phyloP scores from a whole-genome alignment of 2,113 vertebrate species.

The Xiphophorus couchianus region DNA sequence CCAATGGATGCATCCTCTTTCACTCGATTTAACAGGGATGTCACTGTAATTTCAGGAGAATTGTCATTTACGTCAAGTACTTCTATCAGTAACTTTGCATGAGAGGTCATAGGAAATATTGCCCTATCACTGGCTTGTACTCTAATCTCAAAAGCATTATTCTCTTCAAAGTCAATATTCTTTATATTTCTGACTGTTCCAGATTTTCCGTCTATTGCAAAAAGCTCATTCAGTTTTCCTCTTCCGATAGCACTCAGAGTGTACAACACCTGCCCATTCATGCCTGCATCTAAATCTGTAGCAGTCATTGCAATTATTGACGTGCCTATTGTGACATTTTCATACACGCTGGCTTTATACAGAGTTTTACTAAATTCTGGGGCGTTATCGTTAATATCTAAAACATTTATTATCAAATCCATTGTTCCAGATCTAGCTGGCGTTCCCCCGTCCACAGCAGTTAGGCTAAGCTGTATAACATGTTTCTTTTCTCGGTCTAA shows the following conservation, averaged over 20 bases:
- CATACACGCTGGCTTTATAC: slow-evolving; percentile 79
- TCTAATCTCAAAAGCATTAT: slow-evolving; percentile 50
- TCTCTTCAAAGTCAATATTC: slow-evolving; percentile 76
- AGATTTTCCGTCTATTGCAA: slow-evolving; percentile 65
- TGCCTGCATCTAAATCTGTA: slow-evolving; percentile 85
- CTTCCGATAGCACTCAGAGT: slow-evolving; percentile 76
- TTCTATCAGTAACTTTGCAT: slow-evolving; percentile 84
- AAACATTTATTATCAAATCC: slow-evolving; percentile 69
- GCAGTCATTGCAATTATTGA: slow-evolving; percentile 83
- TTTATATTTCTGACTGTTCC: slow-evolving; percentile 60
- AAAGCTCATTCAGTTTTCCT: slow-evolving; percentile 77
- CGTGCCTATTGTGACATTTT: slow-evolving; percentile 79
- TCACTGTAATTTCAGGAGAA: slow-evolving; percentile 81
- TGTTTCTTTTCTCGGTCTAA: slow-evolving; percentile 86
- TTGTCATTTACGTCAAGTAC: slow-evolving; percentile 88
- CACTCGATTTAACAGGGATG: slow-evolving; percentile 78
- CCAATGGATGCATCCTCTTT: slow-evolving; percentile 80
- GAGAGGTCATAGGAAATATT: slow-evolving; percentile 26
- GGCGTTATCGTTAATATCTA: slow-evolving; percentile 85
- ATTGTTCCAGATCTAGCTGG: slow-evolving; percentile 75
- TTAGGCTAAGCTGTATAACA: slow-evolving; percentile 78
- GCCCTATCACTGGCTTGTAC: slow-evolving; percentile 57
- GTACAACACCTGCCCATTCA: slow-evolving; percentile 82
- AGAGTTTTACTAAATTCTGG: slow-evolving; percentile 81
- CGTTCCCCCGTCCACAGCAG: slow-evolving; percentile 81